Evolutionary conservation across 2,113 vertebrate genomes (phyloP), one percentile per base, ranked within the genome.

Genomic region (Nothobranchius kuhntae): DNA sequence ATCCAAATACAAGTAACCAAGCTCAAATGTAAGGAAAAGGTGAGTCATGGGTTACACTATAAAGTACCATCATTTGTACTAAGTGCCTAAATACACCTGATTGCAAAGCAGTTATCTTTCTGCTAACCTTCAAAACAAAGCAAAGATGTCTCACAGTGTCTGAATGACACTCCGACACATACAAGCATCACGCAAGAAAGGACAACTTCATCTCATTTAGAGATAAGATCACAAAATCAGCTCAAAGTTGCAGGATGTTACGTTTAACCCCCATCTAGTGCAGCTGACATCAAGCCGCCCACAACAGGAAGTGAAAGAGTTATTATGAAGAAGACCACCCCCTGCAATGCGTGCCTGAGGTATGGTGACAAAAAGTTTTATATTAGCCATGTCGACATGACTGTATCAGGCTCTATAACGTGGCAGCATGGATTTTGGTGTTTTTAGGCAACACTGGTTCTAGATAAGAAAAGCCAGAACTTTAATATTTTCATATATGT

Each of bases 251-350:
- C 77, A 68, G 70, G 82, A 87, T 76, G 78, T 74, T 53, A 48
- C 67, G 57, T 71, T 54, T 64, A 79, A 73, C 4, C 46, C 48
- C n/a, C 4, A 9, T 10, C 35, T 38, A 45, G 42, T 40, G 38
- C 70, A 15, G 1, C 56, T 46, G 77, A 75, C 40, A 15, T 21
- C 53, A 57, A 57, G 52, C 58, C 65, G 54, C 59, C 71, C 35
- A 38, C 52, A 52, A 71, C 44, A 68, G 83, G 81, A 87, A 85
- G 75, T 78, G 42, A 80, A 71, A 24, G 40, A 68, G 47, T 58
- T 64, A 40, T 68, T 69, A 75, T 53, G 63, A 71, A 69, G 50
- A 56, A 55, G 65, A 52, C 47, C 64, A 65, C 46, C 51, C 45
- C 17, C 44, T 36, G 40, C 61, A 42, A 54, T 15, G 38, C 48